Evolutionary conservation across 2,797 vertebrate genomes (phyloP), one percentile per base, ranked within the genome.

Genomic region (Rhinichthys osculus): DNA sequence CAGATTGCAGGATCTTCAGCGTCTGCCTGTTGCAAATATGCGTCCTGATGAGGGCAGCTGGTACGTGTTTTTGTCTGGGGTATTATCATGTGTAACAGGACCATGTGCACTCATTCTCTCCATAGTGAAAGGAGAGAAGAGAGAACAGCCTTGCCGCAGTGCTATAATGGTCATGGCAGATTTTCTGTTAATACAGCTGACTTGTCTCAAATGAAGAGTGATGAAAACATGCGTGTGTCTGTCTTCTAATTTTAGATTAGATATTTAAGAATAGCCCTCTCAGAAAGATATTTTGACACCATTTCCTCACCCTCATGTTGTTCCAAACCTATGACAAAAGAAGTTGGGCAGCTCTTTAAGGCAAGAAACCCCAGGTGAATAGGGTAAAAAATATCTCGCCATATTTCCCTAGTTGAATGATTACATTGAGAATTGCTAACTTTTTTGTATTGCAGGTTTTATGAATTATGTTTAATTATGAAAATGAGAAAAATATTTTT

Each of bases 1-100:
- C 89, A 87, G 81, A 90, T 87, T 88, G 69, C 81, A 79, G 78
- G 72, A 83, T 87, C 83, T 87, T 85, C 70, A 71, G 52, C 33
- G 35, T 71, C 44, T 78, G 71, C 47, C 27, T 81, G 59, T 47
- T 84, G 82, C 80, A 72, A 83, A 85, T 71, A 77, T 33, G 76
- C n/a, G 77, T 87, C 84, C 86, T 81, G 81, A 88, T 86, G 84
- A 90, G 85, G 33, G 35, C 38, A 79, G 67, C 82, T 83, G 85
- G 83, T 57, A 74, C 38, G 7, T 69, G 33, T 40, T 84, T 84
- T 84, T 27, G 64, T 84, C 59, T 79, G 44, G 73, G 40, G 73
- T 85, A 76, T 79, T 66, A 67, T 54, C 33, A 42, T 42, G 71
- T 72, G 52, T 82, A 77, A 40, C 79, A 82, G 78, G 69, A 67